phyloP scores from a whole-genome alignment of 2,797 vertebrate species.

The Pantherophis alleghaniensis region DNA sequence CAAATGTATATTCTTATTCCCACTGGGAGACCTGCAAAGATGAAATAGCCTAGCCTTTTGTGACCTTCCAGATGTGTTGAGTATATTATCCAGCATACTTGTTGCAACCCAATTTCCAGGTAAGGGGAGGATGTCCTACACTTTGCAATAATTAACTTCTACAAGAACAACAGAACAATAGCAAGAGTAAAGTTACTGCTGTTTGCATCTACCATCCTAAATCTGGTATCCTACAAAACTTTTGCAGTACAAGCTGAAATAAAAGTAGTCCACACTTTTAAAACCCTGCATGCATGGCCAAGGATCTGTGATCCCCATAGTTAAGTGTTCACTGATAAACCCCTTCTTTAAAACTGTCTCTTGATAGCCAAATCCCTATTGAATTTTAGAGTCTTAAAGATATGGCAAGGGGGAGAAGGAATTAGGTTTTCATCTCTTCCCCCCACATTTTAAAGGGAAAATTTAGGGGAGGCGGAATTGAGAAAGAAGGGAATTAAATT shows the following conservation, averaged over 20 bases:
- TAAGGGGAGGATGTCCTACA: background rate
- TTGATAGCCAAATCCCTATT: background rate
- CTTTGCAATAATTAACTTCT: background rate
- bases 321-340: background rate
- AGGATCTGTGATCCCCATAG: background rate
- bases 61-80: background rate
- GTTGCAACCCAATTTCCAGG: background rate
- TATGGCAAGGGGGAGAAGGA: constrained; percentile 11
- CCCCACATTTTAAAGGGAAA: background rate
- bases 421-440: background rate
- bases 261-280: background rate
- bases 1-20: background rate
- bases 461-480: background rate
- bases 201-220: background rate
- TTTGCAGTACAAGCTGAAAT: background rate
- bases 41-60: background rate
- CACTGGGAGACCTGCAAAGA: background rate
- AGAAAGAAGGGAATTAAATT: background rate
- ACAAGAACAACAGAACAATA: background rate
- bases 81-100: background rate
- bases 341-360: background rate
- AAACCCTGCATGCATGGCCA: background rate
- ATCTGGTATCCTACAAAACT: background rate
- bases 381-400: background rate
- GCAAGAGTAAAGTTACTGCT: background rate